Base-by-base conservation (phyloP, 1,140 invertebrate species). In the Nasonia longicornis region DNA sequence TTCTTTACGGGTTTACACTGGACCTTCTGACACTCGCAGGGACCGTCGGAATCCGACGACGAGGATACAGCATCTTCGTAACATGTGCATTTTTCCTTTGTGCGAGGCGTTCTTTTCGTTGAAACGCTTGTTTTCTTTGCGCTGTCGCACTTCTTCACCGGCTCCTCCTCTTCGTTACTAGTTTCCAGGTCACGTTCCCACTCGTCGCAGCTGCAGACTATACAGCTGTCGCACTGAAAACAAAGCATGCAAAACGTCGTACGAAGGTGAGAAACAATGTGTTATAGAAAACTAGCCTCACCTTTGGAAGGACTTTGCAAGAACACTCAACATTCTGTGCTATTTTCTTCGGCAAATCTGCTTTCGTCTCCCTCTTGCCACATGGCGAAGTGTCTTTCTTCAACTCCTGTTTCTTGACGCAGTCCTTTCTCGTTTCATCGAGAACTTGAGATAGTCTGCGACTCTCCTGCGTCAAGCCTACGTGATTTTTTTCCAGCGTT, bases 151-250 rank as follows among this genome's bases (percentile, higher is more conserved):
- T 45, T 48, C n/a, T 77, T 80, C 48, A 16, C 16, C 20, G 22
- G 4, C 2, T 67, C 26, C 8, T 67, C 26, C 8, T 67, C 64
- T 10, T 35, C 29, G 12, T 71, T 6, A 48, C 31, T 52, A 16
- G 26, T 79, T 74, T 67, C 67, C 38, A 82, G 31, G 35, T 82
- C 76, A 14, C 31, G 29, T 73, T 82, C 71, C 76, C 76, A 82
- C 7, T 83, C 72, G 22, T 70, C 38, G n/a, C 76, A 82, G 35
- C 48, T 75, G 38, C 83, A 83, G 14, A 76, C 52, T 35, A 82
- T 45, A 29, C 83, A 83, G 70, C 76, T 82, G 10, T 82, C 42
- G 64, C 80, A 83, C 83, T 83, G 45, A n/a, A 78, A 83, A 31
- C 20, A 26, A 66, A 16, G 3, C n/a, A 26, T 26, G 26, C 4